phyloP scores from a whole-genome alignment of 2,113 vertebrate species.

The Mus pahari region DNA sequence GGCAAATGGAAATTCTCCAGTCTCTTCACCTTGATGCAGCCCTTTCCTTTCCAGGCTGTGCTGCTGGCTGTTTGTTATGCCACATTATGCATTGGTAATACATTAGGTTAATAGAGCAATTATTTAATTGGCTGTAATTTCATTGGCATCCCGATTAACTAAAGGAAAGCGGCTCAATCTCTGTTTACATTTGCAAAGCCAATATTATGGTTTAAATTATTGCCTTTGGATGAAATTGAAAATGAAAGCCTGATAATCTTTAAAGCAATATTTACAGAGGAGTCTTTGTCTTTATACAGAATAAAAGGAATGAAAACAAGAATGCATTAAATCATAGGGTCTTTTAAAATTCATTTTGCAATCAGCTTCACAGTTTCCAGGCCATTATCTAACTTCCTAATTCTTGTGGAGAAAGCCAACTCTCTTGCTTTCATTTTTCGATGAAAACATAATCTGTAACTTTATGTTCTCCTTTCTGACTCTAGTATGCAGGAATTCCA shows the following conservation, averaged over 20 bases:
- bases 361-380: conserved; percentile 63
- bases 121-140: conserved; percentile 78
- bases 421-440: conserved; percentile 65
- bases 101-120: conserved; percentile 80
- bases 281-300: conserved; percentile 76
- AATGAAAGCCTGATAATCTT: conserved; percentile 80
- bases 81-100: conserved; percentile 1
- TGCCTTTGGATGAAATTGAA: conserved; percentile 78
- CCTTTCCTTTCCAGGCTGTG: not conserved
- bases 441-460: conserved; percentile 48
- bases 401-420: conserved; percentile 55
- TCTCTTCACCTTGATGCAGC: conserved; percentile 6
- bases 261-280: conserved; percentile 82
- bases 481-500: conserved; percentile 7
- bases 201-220: conserved; percentile 82
- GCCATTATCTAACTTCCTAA: conserved; percentile 68
- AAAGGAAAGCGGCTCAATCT: conserved; percentile 78
- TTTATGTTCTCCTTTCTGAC: conserved; percentile 11
- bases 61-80: not conserved
- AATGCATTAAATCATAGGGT: conserved; percentile 62
- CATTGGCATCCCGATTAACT: conserved; percentile 73
- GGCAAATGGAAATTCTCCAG: not conserved
- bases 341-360: conserved; percentile 76
- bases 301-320: conserved; percentile 70
- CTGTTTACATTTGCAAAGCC: conserved; percentile 80